phyloP scores from a whole-genome alignment of 2,797 vertebrate species.

The Protonibea diacanthus region DNA sequence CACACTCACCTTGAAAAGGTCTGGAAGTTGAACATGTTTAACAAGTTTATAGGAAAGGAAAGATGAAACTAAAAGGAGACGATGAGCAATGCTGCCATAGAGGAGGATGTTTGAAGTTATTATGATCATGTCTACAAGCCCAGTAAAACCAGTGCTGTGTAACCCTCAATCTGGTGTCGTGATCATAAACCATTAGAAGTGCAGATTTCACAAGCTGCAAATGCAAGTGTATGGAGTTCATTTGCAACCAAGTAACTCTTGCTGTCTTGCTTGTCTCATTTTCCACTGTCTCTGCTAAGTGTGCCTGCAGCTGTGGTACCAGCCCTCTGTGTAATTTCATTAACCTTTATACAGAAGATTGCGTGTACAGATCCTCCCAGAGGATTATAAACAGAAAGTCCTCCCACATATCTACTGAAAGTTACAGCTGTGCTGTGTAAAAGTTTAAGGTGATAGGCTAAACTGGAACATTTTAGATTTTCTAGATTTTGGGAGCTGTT shows the following conservation, averaged over 20 bases:
- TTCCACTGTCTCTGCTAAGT: constrained; percentile 17
- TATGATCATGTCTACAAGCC: background rate
- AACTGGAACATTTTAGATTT: constrained; percentile 36
- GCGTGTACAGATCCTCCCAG: constrained; percentile 73
- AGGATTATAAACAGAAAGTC: constrained; percentile 55
- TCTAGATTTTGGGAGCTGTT: background rate
- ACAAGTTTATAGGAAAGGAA: background rate
- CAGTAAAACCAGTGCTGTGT: background rate
- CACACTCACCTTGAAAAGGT: background rate
- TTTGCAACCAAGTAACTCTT: constrained; percentile 13
- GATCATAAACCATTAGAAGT: constrained; percentile 1
- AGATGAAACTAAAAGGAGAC: constrained; percentile 1
- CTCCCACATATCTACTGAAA: constrained; percentile 70
- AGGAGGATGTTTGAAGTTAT: background rate
- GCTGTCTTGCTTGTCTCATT: constrained; percentile 25
- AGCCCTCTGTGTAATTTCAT: constrained; percentile 76
- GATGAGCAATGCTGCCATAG: background rate
- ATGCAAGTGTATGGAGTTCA: constrained; percentile 2
- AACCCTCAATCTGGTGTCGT: background rate
- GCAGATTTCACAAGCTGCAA: constrained; percentile 11
- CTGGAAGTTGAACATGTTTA: constrained; percentile 14
- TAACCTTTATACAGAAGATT: constrained; percentile 77
- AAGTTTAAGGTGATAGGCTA: constrained; percentile 37
- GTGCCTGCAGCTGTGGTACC: constrained; percentile 58
- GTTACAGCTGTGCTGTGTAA: constrained; percentile 52